Base-by-base conservation (phyloP, 2,113 vertebrate genomes). In the Murina feae region DNA sequence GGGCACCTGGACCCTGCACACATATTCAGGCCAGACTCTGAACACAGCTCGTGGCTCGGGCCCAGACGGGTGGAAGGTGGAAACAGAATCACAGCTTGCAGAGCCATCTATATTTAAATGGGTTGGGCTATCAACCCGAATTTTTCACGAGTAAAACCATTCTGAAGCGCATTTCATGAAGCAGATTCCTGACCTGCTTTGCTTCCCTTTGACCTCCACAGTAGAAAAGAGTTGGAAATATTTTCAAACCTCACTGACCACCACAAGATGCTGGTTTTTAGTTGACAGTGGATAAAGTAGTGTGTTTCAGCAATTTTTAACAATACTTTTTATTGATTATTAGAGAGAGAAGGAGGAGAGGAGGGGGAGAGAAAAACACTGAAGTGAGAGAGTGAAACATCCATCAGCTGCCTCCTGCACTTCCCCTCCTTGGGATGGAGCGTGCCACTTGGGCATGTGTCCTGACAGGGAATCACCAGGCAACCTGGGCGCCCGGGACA, bases 141-240 rank as follows among this genome's bases (percentile, higher is more conserved):
- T 53, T 80, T 91, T 76, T 91, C 93, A 86, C 87, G 49, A 93
- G 32, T 13, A 84, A 69, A 89, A 55, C 3, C 69, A 72, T 72
- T 92, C 68, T 14, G 30, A 95, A 86, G 28, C 28, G 55, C 42
- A 35, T 94, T 91, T 90, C n/a, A 69, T 66, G 65, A 93, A 91
- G 47, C 8, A 83, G 76, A 95, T 66, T 9, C 51, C 32, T 89
- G 65, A 35, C 17, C 53, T 42, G 37, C 12, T 95, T 76, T 0
- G 0, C n/a, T 94, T 87, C 10, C 55, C 47, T 86, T 60, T 84
- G 18, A 11, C 47, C 42, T 90, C 66, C n/a, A 63, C 21, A 51
- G 71, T 8, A 71, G 18, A 65, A 91, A 84, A n/a, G 9, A 55
- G n/a, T 37, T 47, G 14, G 23, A 90, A 84, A 35, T 74, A 66